Conservation (phyloP, 2,113 vertebrate species). For the Protobothrops flavoviridis region DNA sequence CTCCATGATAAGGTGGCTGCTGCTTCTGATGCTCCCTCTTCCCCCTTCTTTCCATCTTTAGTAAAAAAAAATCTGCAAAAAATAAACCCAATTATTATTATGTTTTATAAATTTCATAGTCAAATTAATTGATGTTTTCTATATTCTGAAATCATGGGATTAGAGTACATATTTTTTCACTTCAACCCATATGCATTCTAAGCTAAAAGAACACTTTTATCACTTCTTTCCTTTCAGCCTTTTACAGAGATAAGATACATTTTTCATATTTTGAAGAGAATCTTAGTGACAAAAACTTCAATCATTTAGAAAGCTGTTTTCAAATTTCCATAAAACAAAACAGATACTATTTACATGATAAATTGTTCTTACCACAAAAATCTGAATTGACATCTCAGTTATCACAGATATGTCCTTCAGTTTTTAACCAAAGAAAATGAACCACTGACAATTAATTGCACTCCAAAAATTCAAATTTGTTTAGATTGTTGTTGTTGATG, state of each 20-base stretch:
- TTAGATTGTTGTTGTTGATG: conserved; percentile 40
- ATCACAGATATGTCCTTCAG: conserved; percentile 78
- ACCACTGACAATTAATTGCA: conserved; percentile 74
- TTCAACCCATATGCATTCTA: conserved; percentile 22
- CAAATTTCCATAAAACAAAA: conserved; percentile 85
- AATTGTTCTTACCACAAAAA: conserved; percentile 80
- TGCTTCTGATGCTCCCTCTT: no score
- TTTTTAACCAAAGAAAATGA: conserved; percentile 71
- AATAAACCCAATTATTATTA: no score
- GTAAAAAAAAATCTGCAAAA: no score
- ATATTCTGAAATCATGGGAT: background rate
- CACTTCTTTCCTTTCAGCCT: conserved; percentile 46
- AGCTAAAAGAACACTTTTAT: conserved; percentile 59
- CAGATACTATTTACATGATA: conserved; percentile 87
- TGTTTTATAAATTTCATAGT: no score
- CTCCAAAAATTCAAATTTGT: conserved; percentile 73
- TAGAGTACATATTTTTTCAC: background rate
- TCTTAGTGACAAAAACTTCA: conserved; percentile 82
- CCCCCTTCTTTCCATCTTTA: no score
- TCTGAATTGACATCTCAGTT: conserved; percentile 77
- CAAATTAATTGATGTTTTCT: conserved; percentile 3
- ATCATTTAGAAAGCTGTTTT: conserved; percentile 87
- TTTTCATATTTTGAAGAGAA: conserved; percentile 74
- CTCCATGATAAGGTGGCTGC: no score
- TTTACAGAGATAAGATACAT: conserved; percentile 76